phyloP scores from a whole-genome alignment of 2,113 vertebrate species.

The Bungarus multicinctus region DNA sequence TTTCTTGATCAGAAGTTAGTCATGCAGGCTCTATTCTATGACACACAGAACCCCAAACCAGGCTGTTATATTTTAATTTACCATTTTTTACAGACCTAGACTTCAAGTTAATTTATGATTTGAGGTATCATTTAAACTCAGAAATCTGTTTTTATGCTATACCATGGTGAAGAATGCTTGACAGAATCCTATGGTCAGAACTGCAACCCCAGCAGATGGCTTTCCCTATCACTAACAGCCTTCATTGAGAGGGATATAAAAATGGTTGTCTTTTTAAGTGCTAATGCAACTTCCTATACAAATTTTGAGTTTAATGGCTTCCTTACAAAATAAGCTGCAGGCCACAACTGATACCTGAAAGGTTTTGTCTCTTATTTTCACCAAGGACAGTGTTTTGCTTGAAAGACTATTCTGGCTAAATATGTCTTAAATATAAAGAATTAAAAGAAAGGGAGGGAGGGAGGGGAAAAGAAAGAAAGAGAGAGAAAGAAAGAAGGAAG shows the following conservation, averaged over 20 bases:
- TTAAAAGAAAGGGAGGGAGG: background rate
- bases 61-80: background rate
- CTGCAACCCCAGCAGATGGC: background rate
- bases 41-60: background rate
- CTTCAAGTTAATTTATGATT: background rate
- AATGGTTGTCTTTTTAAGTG: background rate
- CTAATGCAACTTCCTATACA: background rate
- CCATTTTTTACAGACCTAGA: background rate
- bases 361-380: background rate
- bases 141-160: background rate
- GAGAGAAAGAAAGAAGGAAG: fast-evolving
- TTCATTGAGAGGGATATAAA: background rate
- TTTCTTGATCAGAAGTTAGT: background rate
- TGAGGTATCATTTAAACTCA: background rate
- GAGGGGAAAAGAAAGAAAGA: too few species aligned
- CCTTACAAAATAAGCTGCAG: background rate
- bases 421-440: background rate
- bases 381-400: background rate
- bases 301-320: background rate
- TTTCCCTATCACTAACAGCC: background rate
- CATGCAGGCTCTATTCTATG: background rate
- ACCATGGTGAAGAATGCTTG: background rate
- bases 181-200: background rate
- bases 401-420: background rate
- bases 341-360: background rate